Evolutionary conservation across 2,797 vertebrate genomes (phyloP), one percentile per base, ranked within the genome.

Genomic region (Sebastes umbrosus): DNA sequence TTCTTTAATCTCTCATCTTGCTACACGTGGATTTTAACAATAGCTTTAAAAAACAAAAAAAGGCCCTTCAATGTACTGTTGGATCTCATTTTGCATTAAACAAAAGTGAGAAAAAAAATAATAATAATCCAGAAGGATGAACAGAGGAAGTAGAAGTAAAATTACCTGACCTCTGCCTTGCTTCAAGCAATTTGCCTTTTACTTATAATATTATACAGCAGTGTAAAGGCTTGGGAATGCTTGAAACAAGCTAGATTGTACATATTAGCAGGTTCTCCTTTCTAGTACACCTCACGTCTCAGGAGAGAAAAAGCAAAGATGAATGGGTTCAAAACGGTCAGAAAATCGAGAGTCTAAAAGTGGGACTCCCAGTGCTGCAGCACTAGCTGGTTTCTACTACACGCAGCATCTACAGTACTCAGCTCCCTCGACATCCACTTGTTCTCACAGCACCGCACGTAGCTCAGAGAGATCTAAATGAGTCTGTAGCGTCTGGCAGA

Each of bases 401-500:
- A 34, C 12, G 16, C 50, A 36, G 60, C 55, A 16, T 57, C n/a
- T 18, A 36, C 14, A 64, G 31, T 10, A 3, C 18, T 82, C 43
- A 0, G n/a, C 55, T 31, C 22, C 32, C 13, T 62, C 31, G 4
- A 55, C 27, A 54, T 36, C 10, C 22, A 62, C 52, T 60, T 55
- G 31, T 67, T 72, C 52, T 77, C n/a, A 29, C 36, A 72, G 29
- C 36, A 62, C 25, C 32, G 80, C 46, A 2, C 59, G 1, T 8
- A 32, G 27, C 64, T 71, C 46, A 71, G 12, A 67, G 63, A 72
- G 68, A 87, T 83, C 68, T 75, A 85, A 85, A 80, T 32, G 59
- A 86, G 69, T 89, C 79, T 77, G 73, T 29, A 85, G 80, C 90
- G 91, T 90, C 90, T 94, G 92, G 88, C 77, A 84, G 50, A 76